Evolutionary conservation across 2,888 invertebrate genomes (phyloP).

Genomic region (Exephanes ischioxanthus): DNA sequence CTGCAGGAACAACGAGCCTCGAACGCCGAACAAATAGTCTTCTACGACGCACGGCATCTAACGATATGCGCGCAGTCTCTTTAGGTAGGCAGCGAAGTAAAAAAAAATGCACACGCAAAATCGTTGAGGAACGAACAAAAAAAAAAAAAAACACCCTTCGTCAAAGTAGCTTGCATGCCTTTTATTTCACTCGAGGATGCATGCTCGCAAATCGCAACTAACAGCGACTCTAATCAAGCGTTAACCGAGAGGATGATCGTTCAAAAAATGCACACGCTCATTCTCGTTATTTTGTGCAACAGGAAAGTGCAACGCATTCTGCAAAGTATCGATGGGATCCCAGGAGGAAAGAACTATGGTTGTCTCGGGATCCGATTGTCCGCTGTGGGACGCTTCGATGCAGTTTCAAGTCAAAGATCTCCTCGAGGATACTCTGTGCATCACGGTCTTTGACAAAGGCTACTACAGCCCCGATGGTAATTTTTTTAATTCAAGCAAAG

Average conservation of each 20-base stretch:
- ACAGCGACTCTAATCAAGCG: constrained; percentile 44
- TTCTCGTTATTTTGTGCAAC: constrained; percentile 38
- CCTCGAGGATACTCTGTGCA: constrained; percentile 89
- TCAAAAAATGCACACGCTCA: not conserved
- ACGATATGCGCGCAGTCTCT: constrained; percentile 48
- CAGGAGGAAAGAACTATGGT: constrained; percentile 90
- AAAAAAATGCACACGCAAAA: not conserved
- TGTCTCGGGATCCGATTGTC: constrained; percentile 86
- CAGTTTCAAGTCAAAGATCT: constrained; percentile 91
- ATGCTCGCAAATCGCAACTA: constrained; percentile 61
- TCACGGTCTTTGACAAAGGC: constrained; percentile 90
- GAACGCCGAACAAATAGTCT: constrained; percentile 60
- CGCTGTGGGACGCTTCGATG: constrained; percentile 92
- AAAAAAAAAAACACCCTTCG: constrained; percentile 1
- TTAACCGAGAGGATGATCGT: not conserved
- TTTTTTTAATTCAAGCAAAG: constrained; percentile 13
- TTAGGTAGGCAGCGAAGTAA: constrained; percentile 56
- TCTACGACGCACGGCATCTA: constrained; percentile 55
- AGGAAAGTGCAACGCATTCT: constrained; percentile 90
- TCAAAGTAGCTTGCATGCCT: constrained; percentile 10
- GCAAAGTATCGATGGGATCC: constrained; percentile 90
- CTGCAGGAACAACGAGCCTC: constrained; percentile 53
- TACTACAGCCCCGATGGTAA: constrained; percentile 91
- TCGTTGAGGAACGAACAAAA: not conserved
- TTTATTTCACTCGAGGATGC: constrained; percentile 44